phyloP scores from a whole-genome alignment of 2,888 invertebrate genomes.

The Mythimna vitellina region DNA sequence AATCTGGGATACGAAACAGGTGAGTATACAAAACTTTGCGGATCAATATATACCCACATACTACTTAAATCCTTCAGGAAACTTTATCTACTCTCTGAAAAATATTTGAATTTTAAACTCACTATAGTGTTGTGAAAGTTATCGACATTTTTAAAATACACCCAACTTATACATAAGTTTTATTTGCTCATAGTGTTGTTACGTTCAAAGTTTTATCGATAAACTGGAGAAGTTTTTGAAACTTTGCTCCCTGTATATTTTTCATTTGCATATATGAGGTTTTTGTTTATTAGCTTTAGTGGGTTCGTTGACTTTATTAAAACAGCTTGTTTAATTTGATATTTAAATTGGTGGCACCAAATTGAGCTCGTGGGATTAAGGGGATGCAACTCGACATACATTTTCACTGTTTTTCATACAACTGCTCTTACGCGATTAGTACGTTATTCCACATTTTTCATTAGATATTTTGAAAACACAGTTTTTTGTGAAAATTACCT shows the following conservation, averaged over 20 bases:
- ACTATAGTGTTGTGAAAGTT: constrained; percentile 55
- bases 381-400: too few species aligned
- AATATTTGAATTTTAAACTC: constrained; percentile 59
- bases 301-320: background rate
- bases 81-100: constrained; percentile 48
- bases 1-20: constrained; percentile 1
- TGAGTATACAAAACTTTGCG: constrained; percentile 23
- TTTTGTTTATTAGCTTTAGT: constrained; percentile 37
- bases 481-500: too few species aligned
- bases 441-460: too few species aligned
- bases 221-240: constrained; percentile 49
- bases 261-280: constrained; percentile 57
- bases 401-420: too few species aligned
- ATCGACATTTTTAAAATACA: constrained; percentile 62
- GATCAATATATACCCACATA: constrained; percentile 20
- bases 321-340: background rate
- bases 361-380: background rate
- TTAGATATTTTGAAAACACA: too few species aligned
- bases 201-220: constrained; percentile 63
- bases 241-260: constrained; percentile 47
- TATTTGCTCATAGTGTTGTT: constrained; percentile 64
- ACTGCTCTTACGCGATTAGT: too few species aligned
- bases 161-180: constrained; percentile 57
- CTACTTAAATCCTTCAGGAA: constrained; percentile 41
- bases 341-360: background rate